Evolutionary conservation across 2,113 vertebrate genomes (phyloP), one percentile per base, ranked within the genome.

Genomic region (Oryzias javanicus): DNA sequence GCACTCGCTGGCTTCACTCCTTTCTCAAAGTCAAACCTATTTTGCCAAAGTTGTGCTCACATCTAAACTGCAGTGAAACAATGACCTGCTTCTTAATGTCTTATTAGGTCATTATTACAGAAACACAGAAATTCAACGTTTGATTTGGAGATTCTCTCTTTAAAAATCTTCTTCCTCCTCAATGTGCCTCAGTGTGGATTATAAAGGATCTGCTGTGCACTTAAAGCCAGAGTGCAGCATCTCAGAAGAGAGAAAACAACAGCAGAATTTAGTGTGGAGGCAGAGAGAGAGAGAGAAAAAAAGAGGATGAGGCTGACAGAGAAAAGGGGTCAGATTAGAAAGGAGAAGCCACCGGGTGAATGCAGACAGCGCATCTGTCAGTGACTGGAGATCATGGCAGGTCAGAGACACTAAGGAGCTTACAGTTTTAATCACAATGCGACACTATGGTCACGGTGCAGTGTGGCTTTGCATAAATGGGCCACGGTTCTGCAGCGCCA

Each of bases 401-500:
- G 62, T 75, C 50, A 56, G 76, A 79, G 68, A 80, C 74, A 77
- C 61, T 89, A 90, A 91, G 88, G 86, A 85, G 89, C 83, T 91
- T 90, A 91, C 61, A 76, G 67, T 76, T 74, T 72, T 89, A 88
- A 86, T 89, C 82, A 88, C 88, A 89, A 87, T 85, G 74, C 68
- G 72, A 74, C 76, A 74, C 80, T 81, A 75, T 78, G 81, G 81
- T 68, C 71, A 71, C 57, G 76, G 78, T 64, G 68, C 69, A 70
- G 76, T 59, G 72, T 60, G 29, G 61, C 78, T 76, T 86, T 82
- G 87, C 78, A 82, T 67, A 81, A 87, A 73, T 81, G 76, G 81
- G 67, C 74, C 83, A 74, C 74, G 66, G 67, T 80, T 77, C 73
- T 80, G 73, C 49, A 72, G 58, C 58, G 59, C 55, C 70, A 66